Conservation (phyloP, 2,113 vertebrate genomes). For the Sebastes schlegelii region DNA sequence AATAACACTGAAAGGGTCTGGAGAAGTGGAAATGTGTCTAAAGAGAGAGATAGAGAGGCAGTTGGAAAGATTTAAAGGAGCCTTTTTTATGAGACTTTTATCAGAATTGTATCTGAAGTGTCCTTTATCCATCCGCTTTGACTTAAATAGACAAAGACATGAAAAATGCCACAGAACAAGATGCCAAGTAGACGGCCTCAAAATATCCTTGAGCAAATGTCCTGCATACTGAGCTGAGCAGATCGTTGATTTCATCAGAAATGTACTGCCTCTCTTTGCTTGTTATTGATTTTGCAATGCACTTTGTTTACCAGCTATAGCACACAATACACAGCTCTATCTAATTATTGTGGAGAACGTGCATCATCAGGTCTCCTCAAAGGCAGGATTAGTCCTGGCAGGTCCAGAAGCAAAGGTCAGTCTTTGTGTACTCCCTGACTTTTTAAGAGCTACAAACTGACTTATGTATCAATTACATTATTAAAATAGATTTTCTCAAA, state of each 20-base stretch:
- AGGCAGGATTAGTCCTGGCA: conserved; percentile 63
- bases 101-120: conserved; percentile 11
- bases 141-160: conserved; percentile 24
- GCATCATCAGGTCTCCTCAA: conserved; percentile 52
- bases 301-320: conserved; percentile 57
- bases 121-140: conserved; percentile 24
- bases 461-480: conserved; percentile 70
- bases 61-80: neutral
- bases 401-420: conserved; percentile 69
- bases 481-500: conserved; percentile 80
- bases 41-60: neutral
- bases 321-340: conserved; percentile 51
- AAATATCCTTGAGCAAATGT: conserved; percentile 56
- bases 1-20: neutral
- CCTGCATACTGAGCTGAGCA: conserved; percentile 24
- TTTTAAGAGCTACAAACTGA: conserved; percentile 67
- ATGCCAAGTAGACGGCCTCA: conserved; percentile 17
- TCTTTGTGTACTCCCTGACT: conserved; percentile 60
- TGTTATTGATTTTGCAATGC: conserved; percentile 70
- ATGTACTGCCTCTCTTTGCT: conserved; percentile 50
- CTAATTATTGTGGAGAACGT: conserved; percentile 63
- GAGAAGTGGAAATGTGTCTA: neutral
- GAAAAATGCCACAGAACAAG: conserved; percentile 23
- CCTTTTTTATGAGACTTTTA: conserved; percentile 2
- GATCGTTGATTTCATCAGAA: conserved; percentile 58